A percentile compares a stretch with the other conserved stretches of the same genome.
Conservation (phyloP, 1,140 invertebrate species). For the Araneus ventricosus region DNA sequence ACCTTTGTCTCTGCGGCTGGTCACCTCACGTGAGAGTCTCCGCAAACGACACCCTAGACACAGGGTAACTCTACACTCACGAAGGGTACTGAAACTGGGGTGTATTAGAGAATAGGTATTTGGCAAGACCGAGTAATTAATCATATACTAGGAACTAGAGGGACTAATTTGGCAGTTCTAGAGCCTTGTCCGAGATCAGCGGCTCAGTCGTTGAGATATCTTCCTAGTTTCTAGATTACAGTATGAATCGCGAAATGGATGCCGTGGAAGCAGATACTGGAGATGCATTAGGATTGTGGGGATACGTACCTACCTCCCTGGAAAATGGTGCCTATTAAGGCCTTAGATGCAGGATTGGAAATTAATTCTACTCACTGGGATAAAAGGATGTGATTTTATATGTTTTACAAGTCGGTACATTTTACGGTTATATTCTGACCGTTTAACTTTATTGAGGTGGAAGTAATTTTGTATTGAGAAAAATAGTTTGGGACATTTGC, state of each 20-base stretch:
- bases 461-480: too few species aligned
- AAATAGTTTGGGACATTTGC: too few species aligned
- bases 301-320: neutral
- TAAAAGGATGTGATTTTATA: neutral
- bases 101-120: neutral
- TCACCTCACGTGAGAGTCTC: neutral
- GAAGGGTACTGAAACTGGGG: neutral
- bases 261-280: too few species aligned
- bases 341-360: neutral
- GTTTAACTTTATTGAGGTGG: too few species aligned
- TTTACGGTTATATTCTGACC: too few species aligned
- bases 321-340: neutral
- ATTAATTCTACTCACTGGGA: neutral
- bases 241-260: neutral
- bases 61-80: neutral
- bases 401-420: neutral
- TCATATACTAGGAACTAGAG: neutral
- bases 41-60: neutral
- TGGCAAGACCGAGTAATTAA: neutral
- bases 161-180: neutral
- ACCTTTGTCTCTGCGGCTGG: neutral
- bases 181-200: neutral
- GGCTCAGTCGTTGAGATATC: neutral
- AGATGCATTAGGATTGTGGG: too few species aligned
- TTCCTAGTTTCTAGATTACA: neutral